These are phyloP conservation scores for Ericerus pela DNA, from an alignment of 1,140 invertebrate species.

Conservation along the genomic window DNA sequence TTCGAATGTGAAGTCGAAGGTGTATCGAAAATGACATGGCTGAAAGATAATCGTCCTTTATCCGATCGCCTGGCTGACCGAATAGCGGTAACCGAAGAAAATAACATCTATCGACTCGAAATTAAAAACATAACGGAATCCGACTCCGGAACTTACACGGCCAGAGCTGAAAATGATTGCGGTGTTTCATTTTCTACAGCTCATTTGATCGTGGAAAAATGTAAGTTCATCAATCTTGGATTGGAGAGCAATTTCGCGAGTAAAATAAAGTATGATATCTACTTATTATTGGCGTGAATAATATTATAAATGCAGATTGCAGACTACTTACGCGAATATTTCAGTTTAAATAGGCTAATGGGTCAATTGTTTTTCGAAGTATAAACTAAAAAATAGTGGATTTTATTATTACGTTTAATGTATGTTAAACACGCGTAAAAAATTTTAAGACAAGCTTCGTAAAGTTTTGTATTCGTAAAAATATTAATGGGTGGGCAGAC, in stretches of 20 bases:
- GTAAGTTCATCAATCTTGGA: conserved; percentile 40
- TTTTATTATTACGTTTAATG: too few relatives aligned
- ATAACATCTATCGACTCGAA: conserved; percentile 45
- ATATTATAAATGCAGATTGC: too few relatives aligned
- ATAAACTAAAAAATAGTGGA: too few relatives aligned
- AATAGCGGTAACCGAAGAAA: conserved; percentile 41
- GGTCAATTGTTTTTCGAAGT: too few relatives aligned
- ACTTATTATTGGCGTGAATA: too few relatives aligned
- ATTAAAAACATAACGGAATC: conserved; percentile 63
- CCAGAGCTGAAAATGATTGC: conserved; percentile 71
- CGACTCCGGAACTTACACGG: conserved; percentile 83
- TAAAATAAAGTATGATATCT: too few relatives aligned
- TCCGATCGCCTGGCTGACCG: conserved; percentile 60
- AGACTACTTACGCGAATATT: too few relatives aligned
- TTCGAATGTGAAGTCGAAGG: conserved; percentile 64
- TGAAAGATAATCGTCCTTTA: conserved; percentile 75
- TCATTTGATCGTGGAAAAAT: conserved; percentile 64
- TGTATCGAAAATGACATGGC: conserved; percentile 56
- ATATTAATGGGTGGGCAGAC: too few relatives aligned
- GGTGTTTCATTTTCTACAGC: conserved; percentile 56
- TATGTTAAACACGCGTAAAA: too few relatives aligned
- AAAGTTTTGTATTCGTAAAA: too few relatives aligned
- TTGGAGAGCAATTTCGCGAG: background rate
- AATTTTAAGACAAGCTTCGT: background rate
- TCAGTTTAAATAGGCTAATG: too few relatives aligned